A percentile compares a stretch with the other conserved stretches of the same genome.
Conservation (phyloP, 2,888 invertebrate genomes). For the Helleia helle region DNA sequence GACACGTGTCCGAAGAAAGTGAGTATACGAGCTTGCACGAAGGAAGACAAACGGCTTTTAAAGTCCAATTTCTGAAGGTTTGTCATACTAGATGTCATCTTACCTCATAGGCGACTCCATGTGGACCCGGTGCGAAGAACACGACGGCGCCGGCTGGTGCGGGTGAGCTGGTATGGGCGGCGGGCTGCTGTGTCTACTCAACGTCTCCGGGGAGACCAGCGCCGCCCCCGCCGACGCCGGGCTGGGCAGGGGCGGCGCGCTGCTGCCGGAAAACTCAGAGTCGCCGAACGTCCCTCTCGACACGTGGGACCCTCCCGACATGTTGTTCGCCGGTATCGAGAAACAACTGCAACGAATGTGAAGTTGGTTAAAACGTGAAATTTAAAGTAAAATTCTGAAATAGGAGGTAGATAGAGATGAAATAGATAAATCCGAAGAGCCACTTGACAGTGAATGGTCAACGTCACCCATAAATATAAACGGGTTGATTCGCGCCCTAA, state of each 20-base stretch:
- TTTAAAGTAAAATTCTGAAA: too few relatives aligned
- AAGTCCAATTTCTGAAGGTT: too few relatives aligned
- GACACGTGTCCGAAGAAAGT: too few relatives aligned
- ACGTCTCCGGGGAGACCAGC: slow-evolving; percentile 82
- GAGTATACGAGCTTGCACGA: too few relatives aligned
- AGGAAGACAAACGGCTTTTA: too few relatives aligned
- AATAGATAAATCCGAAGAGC: too few relatives aligned
- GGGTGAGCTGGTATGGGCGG: slow-evolving; percentile 73
- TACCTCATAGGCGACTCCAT: slow-evolving; percentile 72
- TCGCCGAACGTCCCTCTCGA: slow-evolving; percentile 69
- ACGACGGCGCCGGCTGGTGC: slow-evolving; percentile 65
- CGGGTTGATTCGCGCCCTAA: too few relatives aligned
- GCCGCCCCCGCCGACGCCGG: slow-evolving; percentile 83
- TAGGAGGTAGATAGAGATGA: too few relatives aligned
- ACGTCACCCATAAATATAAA: too few relatives aligned
- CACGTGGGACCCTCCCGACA: slow-evolving; percentile 75
- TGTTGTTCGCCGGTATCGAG: slow-evolving; percentile 76
- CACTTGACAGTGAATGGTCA: too few relatives aligned
- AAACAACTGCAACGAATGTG: slow-evolving; percentile 62
- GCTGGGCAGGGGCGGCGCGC: slow-evolving; percentile 79
- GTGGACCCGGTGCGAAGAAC: slow-evolving; percentile 70
- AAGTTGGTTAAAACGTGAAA: too few relatives aligned
- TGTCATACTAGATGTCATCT: too few relatives aligned
- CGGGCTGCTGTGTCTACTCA: slow-evolving; percentile 77
- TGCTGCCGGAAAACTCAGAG: slow-evolving; percentile 62